Evolutionary conservation across 30 jellyfish, hydroid and myxozoan species (phyloP), one percentile per base, ranked within the genome.

Genomic region (Pseudorhiza aurosa): DNA sequence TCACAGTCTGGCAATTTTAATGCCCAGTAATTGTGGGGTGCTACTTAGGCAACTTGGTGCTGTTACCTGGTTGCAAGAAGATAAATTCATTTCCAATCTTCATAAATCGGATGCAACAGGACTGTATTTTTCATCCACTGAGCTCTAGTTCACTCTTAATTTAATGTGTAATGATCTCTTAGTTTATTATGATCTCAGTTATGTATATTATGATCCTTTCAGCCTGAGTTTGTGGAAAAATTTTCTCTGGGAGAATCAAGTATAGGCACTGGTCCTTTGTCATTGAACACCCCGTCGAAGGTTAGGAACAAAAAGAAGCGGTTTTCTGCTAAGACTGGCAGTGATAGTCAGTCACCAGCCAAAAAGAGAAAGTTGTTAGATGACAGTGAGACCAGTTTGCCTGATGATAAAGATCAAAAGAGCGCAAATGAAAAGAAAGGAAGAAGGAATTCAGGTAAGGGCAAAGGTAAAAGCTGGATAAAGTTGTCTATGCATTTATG

Each of bases 221-320:
- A 83, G 95, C 75, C 84, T 19, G 53, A 83, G 3, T 55, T 45
- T 59, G 90, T 90, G 19, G 75, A 24, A 10, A 46, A 62, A 58
- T 90, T 47, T 71, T 58, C 86, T 22, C 87, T 90, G 24, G 97
- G 96, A 15, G 73, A 60, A 24, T 50, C 97, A 7, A 33, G 79
- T 28, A 69, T 83, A 0, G 59, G 59, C 4, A 12, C 58, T 45
- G 93, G 88, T 46, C 93, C 96, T 4, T 76, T 83, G 14, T 57
- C 88, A 40, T 30, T 50, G 24, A 83, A 65, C 37, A 57, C 93
- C 0, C 93, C 87, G 1, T 18, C 55, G 56, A 76, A 87, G 72
- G 1, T 44, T 35, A 77, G 70, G 57, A 53, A 78, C 29, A 78
- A 87, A 87, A 57, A 85, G 64, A 87, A 87, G 72, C 56, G 85